Evolutionary conservation across 2,797 vertebrate genomes (phyloP).

Genomic region (Epinephelus coioides): DNA sequence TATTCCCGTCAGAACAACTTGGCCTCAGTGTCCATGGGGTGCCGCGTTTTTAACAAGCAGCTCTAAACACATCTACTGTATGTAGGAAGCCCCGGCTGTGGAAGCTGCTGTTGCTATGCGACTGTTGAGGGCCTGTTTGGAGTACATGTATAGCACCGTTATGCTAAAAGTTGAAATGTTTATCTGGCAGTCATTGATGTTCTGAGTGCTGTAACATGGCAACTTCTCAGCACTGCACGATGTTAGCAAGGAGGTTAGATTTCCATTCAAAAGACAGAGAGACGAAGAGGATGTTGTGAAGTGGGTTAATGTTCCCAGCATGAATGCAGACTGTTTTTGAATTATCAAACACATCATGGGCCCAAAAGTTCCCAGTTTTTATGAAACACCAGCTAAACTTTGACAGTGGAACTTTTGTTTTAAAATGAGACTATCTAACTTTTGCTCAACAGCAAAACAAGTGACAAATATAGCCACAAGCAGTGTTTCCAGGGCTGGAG

Average conservation of each 20-base stretch:
- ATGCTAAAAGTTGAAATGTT: slow-evolving; percentile 40
- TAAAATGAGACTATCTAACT: background rate
- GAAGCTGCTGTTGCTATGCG: slow-evolving; percentile 71
- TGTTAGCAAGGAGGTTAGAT: background rate
- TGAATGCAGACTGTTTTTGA: background rate
- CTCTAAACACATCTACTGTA: slow-evolving; percentile 19
- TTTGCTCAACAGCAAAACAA: background rate
- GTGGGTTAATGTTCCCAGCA: background rate
- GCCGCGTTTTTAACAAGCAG: slow-evolving; percentile 30
- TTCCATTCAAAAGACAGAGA: background rate
- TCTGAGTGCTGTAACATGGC: background rate
- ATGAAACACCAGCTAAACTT: background rate
- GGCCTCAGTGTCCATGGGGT: background rate
- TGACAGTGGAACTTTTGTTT: background rate
- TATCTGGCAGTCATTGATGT: slow-evolving; percentile 10
- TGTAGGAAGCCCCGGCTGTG: slow-evolving; percentile 14
- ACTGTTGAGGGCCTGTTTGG: slow-evolving; percentile 39
- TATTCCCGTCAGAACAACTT: slow-evolving; percentile 12
- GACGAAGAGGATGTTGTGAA: slow-evolving; percentile 4
- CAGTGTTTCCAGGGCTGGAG: too few relatives aligned
- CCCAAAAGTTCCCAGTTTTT: background rate
- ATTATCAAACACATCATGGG: background rate
- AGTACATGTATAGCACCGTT: slow-evolving; percentile 4
- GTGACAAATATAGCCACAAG: too few relatives aligned
- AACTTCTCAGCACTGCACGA: background rate